These are phyloP conservation scores for Thera obeliscata DNA, from an alignment of 2,888 invertebrate species.

Conservation along the genomic window DNA sequence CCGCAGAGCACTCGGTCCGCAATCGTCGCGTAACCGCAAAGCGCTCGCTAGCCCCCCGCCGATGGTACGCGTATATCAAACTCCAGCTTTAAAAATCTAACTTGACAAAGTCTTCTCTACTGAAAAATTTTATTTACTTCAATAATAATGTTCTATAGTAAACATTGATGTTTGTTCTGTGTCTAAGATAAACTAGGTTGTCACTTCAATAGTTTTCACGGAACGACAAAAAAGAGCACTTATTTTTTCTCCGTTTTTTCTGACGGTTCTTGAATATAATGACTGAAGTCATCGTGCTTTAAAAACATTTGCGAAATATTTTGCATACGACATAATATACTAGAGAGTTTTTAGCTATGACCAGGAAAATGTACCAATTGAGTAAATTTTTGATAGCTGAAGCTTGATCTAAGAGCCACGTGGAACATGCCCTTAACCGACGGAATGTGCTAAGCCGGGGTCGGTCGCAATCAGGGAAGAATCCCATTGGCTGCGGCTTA, in stretches of 20 bases:
- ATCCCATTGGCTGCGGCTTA: background rate
- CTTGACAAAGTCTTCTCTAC: background rate
- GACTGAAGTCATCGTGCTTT: too few relatives aligned
- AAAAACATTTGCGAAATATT: too few relatives aligned
- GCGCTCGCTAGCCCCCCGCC: background rate
- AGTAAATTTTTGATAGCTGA: background rate
- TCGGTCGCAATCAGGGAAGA: background rate
- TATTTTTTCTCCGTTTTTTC: too few relatives aligned
- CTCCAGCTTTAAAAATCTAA: background rate
- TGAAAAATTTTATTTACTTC: too few relatives aligned
- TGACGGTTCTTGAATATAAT: too few relatives aligned
- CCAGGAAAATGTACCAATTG: background rate
- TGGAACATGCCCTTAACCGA: background rate
- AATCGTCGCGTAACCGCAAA: slow-evolving; percentile 2
- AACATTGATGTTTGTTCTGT: too few relatives aligned
- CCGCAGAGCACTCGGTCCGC: background rate
- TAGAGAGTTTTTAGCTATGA: too few relatives aligned
- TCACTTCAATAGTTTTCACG: too few relatives aligned
- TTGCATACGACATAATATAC: too few relatives aligned
- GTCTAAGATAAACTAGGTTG: too few relatives aligned
- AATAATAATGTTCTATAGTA: too few relatives aligned
- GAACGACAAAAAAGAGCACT: too few relatives aligned
- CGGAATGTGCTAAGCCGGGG: background rate
- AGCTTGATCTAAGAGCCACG: background rate
- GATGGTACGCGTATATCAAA: background rate